phyloP scores from a whole-genome alignment of 1,140 invertebrate species.

The Orchesella cincta region DNA sequence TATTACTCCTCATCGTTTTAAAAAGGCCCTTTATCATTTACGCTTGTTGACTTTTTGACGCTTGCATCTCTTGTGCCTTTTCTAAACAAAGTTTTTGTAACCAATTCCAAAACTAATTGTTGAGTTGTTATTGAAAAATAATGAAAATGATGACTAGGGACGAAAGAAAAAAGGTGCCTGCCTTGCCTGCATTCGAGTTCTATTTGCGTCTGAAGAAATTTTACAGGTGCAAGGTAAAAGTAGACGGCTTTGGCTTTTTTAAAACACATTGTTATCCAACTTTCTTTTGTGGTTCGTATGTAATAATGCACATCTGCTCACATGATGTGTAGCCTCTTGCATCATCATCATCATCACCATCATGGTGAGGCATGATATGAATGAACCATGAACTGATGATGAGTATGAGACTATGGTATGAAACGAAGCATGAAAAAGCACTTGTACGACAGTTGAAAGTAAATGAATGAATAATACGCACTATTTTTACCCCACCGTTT shows the following conservation, averaged over 20 bases:
- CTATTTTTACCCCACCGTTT: neutral
- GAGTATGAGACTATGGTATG: neutral
- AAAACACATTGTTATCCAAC: no score
- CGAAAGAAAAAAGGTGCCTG: no score
- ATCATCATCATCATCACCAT: neutral
- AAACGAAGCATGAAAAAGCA: neutral
- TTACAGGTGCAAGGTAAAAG: no score
- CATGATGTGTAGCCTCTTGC: no score
- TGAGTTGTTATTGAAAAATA: no score
- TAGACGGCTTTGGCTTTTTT: no score
- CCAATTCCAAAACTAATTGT: neutral
- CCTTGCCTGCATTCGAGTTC: no score
- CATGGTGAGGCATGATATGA: neutral
- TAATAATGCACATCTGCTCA: no score
- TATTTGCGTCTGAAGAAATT: no score
- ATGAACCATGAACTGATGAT: neutral
- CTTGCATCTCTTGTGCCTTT: neutral
- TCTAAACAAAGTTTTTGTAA: neutral
- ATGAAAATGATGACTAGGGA: neutral
- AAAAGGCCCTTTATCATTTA: slow-evolving; percentile 3
- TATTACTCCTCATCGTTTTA: neutral
- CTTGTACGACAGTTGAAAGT: neutral
- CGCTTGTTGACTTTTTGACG: slow-evolving; percentile 6
- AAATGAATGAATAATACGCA: neutral
- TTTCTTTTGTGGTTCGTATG: no score